Evolutionary conservation across 2,797 vertebrate species (phyloP), one percentile per base, ranked within the genome.

Genomic region (Sitta carolinensis): DNA sequence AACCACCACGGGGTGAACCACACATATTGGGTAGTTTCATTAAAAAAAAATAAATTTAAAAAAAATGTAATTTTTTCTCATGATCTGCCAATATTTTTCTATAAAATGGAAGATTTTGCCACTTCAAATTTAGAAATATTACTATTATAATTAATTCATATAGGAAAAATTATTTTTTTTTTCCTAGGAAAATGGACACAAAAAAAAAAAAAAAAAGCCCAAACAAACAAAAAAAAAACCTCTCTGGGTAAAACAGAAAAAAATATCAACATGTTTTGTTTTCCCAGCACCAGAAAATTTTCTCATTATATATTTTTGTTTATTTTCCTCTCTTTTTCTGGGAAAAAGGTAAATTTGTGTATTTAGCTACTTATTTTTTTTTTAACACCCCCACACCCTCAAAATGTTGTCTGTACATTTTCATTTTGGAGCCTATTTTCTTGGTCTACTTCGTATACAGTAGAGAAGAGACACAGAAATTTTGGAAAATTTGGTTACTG

Each of bases 311-410:
- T 50, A 9, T 40, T 89, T 94, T 54, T 19, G 0, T 43, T 52
- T 40, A 17, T 51, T 61, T 63, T 72, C 12, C 21, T 57, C 70
- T 48, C 64, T 15, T 63, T 13, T 90, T 45, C 18, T 64, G 25
- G 7, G 32, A 4, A 87, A 91, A 63, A 69, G 3, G 2, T 40
- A 8, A 19, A 17, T 48, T 20, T 21, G 1, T 50, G 3, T 61
- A 55, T 52, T 19, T 40, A 47, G 25, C 21, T 26, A 9, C 3
- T 47, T 48, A 36, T n/a, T 76, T 43, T 62, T 38, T 62, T 50
- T 62, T 70, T 23, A 40, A 32, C 26, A 40, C 4, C 3, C 5
- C 5, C 5, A 40, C 0, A 0, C 10, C 26, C 22, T 72, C 18
- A 42, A 87, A 63, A 50, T 40, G 15, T 25, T 61, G 7, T 1